Base-by-base conservation (phyloP, 2,888 invertebrate genomes). In the Trilocha varians region DNA sequence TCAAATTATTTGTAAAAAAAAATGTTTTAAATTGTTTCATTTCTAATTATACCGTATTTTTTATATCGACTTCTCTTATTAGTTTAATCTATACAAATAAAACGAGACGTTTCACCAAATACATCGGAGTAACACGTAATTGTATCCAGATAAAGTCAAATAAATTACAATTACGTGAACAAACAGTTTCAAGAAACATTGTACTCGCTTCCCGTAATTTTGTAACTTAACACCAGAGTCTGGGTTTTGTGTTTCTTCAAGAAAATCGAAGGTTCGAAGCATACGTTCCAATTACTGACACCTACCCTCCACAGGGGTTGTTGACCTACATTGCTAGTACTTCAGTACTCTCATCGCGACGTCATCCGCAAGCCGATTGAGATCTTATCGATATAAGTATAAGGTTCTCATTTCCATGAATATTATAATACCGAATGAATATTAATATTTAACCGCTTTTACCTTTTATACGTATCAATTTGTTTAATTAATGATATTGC, bases 311-410 rank as follows among this genome's bases (percentile, higher is more conserved):
- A 57, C 54, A 52, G 49, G 25, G 54, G 60, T 55, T 59, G 58
- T 64, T 72, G 71, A 70, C 72, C 71, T 70, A 70, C 53, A 64
- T 70, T 57, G 48, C 52, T 46, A 41, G 25, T 48, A 45, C 57
- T 52, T 44, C 53, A 58, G 57, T 55, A 57, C 56, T 54, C 54
- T 48, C 50, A 55, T 53, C 53, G 52, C 49, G 47, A 51, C 53
- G 51, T 41, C 47, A 48, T 52, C 49, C 52, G 41, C 49, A 48
- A 55, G 42, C 50, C 56, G 47, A 60, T 56, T 59, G 53, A 43
- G 55, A 52, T 59, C 55, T 55, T 62, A 62, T 57, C 50, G 9
- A 18, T 47, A 44, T 52, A 40, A 32, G 1, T 32, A 53, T 62
- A 70, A 56, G 54, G 55, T 46, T 49, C 42, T 50, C 46, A 53